Percentiles rank a stretch among this genome's conserved stretches.
Conservation (phyloP, 1,140 invertebrate species). For the Ectropis grisescens region DNA sequence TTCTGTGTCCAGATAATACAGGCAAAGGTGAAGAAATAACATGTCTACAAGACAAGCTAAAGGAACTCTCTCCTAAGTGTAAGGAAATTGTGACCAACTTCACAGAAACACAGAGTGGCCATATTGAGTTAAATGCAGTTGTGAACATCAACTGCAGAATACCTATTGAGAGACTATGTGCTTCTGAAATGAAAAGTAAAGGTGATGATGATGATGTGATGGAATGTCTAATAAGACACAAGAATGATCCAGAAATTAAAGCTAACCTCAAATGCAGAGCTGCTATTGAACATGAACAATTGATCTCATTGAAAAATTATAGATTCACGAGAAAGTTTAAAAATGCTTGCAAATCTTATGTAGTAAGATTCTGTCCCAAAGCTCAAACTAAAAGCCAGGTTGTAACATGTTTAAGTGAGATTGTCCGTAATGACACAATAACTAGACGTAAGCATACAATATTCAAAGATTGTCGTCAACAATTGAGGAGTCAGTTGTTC, state of each 20-base stretch:
- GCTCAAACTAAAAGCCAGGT: slow-evolving; percentile 89
- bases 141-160: slow-evolving; percentile 86
- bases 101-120: slow-evolving; percentile 89
- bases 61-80: slow-evolving; percentile 76
- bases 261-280: slow-evolving; percentile 88
- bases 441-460: slow-evolving; percentile 82
- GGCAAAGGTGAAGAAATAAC: slow-evolving; percentile 90
- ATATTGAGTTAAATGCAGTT: slow-evolving; percentile 88
- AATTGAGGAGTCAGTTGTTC: slow-evolving; percentile 89
- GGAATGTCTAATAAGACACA: slow-evolving; percentile 94
- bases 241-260: slow-evolving; percentile 85
- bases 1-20: slow-evolving; percentile 86
- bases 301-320: slow-evolving; percentile 94
- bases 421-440: slow-evolving; percentile 91
- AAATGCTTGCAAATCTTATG: slow-evolving; percentile 89
- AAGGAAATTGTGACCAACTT: slow-evolving; percentile 85
- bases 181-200: slow-evolving; percentile 75
- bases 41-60: slow-evolving; percentile 94
- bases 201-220: slow-evolving; percentile 89
- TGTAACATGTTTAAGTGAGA: slow-evolving; percentile 91
- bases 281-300: slow-evolving; percentile 94
- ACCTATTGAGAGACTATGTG: slow-evolving; percentile 87
- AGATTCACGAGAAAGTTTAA: slow-evolving; percentile 97
- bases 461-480: slow-evolving; percentile 87
- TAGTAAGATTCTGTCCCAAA: slow-evolving; percentile 82